Base-by-base conservation (phyloP, 2,113 vertebrate species). In the Tympanuchus pallidicinctus region DNA sequence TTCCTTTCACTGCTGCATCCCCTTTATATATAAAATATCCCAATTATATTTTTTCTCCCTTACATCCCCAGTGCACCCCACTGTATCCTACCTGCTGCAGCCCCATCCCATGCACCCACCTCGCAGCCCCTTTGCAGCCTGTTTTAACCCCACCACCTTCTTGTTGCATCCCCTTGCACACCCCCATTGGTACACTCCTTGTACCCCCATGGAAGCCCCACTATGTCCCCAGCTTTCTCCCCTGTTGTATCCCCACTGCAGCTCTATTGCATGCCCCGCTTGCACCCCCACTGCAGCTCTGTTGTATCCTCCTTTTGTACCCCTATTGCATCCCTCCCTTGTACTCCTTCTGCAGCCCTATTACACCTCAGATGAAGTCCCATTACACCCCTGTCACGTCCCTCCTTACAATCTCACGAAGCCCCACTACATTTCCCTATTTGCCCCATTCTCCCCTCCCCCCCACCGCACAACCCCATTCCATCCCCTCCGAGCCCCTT, bases 391-490 rank as follows among this genome's bases (percentile, higher is more conserved):
- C n/a, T 8, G 6, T 32, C 30, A 5, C 4, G 30, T 18, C 16
- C 18, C 56, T 32, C 13, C 48, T 22, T 2, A 50, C 11, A 3
- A 7, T 7, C 52, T 24, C 21, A 10, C 8, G 19, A n/a, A 57
- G 32, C 32, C 17, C 56, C 10, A 4, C 15, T 32, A 30, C 54
- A 19, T 57, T 25, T 52, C 70, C 70, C 36, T 22, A 11, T 59
- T 59, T 18, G 32, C 36, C 56, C 36, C 36, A 36, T 36, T 36
- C 36, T 7, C 36, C 36, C 36, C 36, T 7, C 30, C 27, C 30
- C 32, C 22, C 52, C 6, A 13, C 3, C 4, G 5, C 6, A 4
- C 30, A 45, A 2, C 6, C 38, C 32, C 25, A 17, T 32, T 4
- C 12, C 4, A 34, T 17, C 36, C 34, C 8, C 22, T 21, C 19